A percentile compares a stretch with the other conserved stretches of the same genome.
Evolutionary conservation across 1,140 invertebrate species (phyloP).

Genomic region (Eupristina koningsbergeri): DNA sequence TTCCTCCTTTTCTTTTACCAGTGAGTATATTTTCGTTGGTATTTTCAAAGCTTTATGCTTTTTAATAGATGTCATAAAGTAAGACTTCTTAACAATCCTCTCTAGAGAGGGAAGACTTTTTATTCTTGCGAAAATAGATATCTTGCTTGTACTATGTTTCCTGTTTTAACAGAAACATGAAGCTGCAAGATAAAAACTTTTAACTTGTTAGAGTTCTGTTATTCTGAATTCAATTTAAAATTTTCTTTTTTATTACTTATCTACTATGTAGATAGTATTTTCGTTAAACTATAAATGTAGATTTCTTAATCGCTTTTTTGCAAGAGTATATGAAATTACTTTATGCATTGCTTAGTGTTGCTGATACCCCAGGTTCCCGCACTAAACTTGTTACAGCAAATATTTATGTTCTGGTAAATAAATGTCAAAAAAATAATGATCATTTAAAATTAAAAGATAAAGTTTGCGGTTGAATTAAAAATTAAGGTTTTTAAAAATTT

Average conservation of each 20-base stretch:
- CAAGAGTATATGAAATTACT: neutral
- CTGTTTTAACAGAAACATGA: neutral
- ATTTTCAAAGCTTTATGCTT: neutral
- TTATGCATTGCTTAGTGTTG: neutral
- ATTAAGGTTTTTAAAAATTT: too few species aligned
- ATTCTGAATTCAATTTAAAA: conserved; percentile 3
- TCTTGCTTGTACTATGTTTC: neutral
- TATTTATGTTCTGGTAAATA: too few species aligned
- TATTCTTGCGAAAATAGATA: conserved; percentile 2
- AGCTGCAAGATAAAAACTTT: conserved; percentile 2
- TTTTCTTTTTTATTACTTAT: conserved; percentile 1
- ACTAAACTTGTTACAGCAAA: too few species aligned
- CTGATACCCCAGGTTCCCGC: neutral
- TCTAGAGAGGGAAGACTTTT: neutral
- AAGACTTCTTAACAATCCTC: conserved; percentile 13
- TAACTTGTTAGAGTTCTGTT: neutral
- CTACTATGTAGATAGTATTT: neutral
- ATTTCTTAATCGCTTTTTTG: neutral
- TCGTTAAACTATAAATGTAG: neutral
- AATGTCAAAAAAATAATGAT: too few species aligned
- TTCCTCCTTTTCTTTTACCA: neutral
- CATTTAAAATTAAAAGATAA: too few species aligned
- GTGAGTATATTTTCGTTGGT: neutral
- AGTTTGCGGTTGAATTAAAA: too few species aligned
- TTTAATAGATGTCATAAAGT: conserved; percentile 10